phyloP scores from a whole-genome alignment of 2,888 invertebrate genomes.

The Athalia cordata region DNA sequence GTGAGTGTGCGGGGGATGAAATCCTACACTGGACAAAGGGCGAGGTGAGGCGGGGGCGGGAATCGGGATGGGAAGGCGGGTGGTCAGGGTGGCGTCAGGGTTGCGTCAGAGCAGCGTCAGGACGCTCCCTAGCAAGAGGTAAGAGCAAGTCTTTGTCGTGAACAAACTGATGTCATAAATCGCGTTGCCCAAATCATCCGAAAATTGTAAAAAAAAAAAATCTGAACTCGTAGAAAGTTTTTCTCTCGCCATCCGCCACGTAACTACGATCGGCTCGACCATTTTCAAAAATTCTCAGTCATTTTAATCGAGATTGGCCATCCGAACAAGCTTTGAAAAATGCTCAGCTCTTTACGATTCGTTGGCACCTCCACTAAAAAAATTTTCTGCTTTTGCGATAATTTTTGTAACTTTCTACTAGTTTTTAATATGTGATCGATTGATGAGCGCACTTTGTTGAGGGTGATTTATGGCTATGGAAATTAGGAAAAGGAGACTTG shows the following conservation, averaged over 20 bases:
- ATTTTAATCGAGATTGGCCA: no score
- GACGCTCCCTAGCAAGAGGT: conserved; percentile 41
- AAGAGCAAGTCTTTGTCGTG: conserved; percentile 28
- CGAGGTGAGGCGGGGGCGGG: conserved; percentile 59
- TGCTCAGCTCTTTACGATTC: no score
- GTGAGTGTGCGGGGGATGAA: conserved; percentile 60
- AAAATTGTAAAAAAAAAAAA: not conserved
- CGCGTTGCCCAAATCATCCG: not conserved
- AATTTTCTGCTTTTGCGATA: no score
- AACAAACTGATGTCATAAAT: conserved; percentile 7
- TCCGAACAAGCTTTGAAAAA: no score
- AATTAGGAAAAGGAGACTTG: not conserved
- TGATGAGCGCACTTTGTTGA: no score
- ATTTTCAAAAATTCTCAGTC: no score
- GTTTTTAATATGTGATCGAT: no score
- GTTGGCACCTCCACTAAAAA: no score
- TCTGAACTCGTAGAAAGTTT: not conserved
- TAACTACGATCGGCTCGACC: no score
- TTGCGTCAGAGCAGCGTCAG: conserved; percentile 55
- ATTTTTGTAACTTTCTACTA: no score
- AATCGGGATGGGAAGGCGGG: conserved; percentile 58
- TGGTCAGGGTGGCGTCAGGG: conserved; percentile 57
- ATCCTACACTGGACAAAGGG: conserved; percentile 68
- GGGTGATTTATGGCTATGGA: not conserved
- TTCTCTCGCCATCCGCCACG: not conserved